Evolutionary conservation across 2,888 invertebrate genomes (phyloP), one percentile per base, ranked within the genome.

Genomic region (Epinotia bilunana): DNA sequence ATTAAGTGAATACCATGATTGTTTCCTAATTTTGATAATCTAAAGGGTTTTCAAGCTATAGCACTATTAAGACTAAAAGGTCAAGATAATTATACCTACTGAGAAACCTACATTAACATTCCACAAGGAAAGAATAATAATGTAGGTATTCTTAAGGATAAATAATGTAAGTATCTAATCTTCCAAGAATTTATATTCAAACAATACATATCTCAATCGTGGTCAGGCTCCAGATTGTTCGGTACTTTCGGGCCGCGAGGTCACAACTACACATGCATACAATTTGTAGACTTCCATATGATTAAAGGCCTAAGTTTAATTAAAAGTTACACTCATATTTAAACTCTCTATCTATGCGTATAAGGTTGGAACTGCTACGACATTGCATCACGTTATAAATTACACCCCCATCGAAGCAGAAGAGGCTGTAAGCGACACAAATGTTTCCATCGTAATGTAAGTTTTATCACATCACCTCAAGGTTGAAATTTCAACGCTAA

Each of bases 341-440:
- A 12, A 39, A 72, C 74, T 28, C 74, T 76, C 57, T 12, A 0
- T 0, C 0, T 0, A 0, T 1, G 3, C 0, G 0, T 0, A 55
- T 76, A 84, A 78, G 76, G 82, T 81, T 62, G 11, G 28, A 28
- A 20, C 2, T 64, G 7, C 46, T 43, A 3, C 28, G 55, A 46
- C 11, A 12, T 6, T 2, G 20, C 49, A 39, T 7, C 53, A 67
- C 58, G 84, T 87, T 87, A 87, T 88, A 89, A 89, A 89, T 90
- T 89, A 89, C 85, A 83, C 83, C 81, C 80, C 74, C 76, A 68
- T 61, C 0, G 55, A 79, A 77, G 76, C 33, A 3, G 18, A 33
- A 79, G 72, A 80, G 53, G 82, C 75, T 79, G n/a, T 81, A 90
- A 85, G 79, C 74, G 78, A 79, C 79, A 18, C 0, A 5, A 5